Conservation (phyloP, 2,888 invertebrate species). For the Minunthozetes semirufus region DNA sequence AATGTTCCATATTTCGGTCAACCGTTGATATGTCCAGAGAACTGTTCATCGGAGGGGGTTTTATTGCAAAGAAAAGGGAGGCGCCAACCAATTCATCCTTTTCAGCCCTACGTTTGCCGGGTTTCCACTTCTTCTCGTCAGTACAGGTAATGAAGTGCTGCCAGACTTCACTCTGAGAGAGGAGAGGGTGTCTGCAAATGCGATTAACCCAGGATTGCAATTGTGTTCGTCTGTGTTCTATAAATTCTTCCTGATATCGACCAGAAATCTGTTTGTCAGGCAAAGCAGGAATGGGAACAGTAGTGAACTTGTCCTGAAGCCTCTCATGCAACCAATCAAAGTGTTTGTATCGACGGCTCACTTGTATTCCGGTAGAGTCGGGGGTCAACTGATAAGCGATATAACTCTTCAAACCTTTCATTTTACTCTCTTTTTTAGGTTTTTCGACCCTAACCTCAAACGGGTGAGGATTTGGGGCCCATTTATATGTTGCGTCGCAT, state of each 20-base stretch:
- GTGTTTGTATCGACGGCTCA: constrained; percentile 83
- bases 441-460: constrained; percentile 83
- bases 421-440: constrained; percentile 93
- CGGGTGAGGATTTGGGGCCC: constrained; percentile 65
- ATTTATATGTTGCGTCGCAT: constrained; percentile 60
- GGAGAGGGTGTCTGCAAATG: constrained; percentile 91
- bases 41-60: constrained; percentile 64
- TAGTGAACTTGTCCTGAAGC: constrained; percentile 83
- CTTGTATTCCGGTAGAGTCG: constrained; percentile 75
- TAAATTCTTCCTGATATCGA: constrained; percentile 92
- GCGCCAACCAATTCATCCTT: constrained; percentile 83
- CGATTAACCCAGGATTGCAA: constrained; percentile 94
- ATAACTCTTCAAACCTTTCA: constrained; percentile 93
- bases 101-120: constrained; percentile 89
- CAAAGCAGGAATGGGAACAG: constrained; percentile 90
- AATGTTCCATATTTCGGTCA: constrained; percentile 43
- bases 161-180: constrained; percentile 87
- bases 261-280: constrained; percentile 98
- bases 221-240: constrained; percentile 86
- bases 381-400: constrained; percentile 95
- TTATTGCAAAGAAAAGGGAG: constrained; percentile 80
- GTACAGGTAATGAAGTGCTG: constrained; percentile 94
- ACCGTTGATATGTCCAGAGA: constrained; percentile 55
- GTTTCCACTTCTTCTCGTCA: constrained; percentile 90
- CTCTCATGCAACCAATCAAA: constrained; percentile 98